These are phyloP conservation scores for Drosophila rhopaloa DNA, from an alignment of 1,140 invertebrate species.

Conservation along the genomic window DNA sequence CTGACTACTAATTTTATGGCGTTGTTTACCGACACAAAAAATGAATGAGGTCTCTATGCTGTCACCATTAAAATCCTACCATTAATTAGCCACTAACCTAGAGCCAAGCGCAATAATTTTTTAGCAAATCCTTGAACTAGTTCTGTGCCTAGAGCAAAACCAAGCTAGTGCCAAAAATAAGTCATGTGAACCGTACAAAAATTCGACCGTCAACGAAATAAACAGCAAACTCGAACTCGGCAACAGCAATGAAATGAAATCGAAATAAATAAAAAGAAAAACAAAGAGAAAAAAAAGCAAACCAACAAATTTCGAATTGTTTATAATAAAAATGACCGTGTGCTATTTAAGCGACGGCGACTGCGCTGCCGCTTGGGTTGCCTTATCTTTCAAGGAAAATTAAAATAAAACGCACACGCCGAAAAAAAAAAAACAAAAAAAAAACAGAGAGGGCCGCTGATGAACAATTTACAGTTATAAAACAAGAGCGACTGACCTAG, in stretches of 20 bases:
- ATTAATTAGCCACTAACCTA: constrained; percentile 30
- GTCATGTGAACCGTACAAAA: constrained; percentile 52
- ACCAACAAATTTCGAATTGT: constrained; percentile 70
- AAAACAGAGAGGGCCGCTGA: constrained; percentile 40
- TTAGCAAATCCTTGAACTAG: constrained; percentile 76
- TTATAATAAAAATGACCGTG: constrained; percentile 84
- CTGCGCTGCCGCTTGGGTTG: constrained; percentile 47
- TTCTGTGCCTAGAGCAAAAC: constrained; percentile 44
- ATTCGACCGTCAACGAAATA: constrained; percentile 62
- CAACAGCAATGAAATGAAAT: constrained; percentile 63
- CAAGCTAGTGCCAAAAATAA: constrained; percentile 62
- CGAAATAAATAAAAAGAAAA: constrained; percentile 34
- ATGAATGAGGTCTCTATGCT: constrained; percentile 2
- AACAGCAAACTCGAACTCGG: constrained; percentile 68
- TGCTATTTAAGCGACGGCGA: constrained; percentile 75
- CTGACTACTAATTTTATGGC: not conserved
- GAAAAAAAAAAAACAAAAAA: constrained; percentile 9
- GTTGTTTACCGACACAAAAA: constrained; percentile 2
- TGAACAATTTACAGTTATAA: constrained; percentile 73
- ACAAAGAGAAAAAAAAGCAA: constrained; percentile 25
- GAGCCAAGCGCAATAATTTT: constrained; percentile 21
- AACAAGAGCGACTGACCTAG: constrained; percentile 65
- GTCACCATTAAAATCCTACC: constrained; percentile 24
- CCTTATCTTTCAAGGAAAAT: constrained; percentile 83
- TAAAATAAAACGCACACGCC: constrained; percentile 55